A percentile compares a stretch with the other conserved stretches of the same genome.
Conservation (phyloP, 2,113 vertebrate species). For the Menidia beryllina region DNA sequence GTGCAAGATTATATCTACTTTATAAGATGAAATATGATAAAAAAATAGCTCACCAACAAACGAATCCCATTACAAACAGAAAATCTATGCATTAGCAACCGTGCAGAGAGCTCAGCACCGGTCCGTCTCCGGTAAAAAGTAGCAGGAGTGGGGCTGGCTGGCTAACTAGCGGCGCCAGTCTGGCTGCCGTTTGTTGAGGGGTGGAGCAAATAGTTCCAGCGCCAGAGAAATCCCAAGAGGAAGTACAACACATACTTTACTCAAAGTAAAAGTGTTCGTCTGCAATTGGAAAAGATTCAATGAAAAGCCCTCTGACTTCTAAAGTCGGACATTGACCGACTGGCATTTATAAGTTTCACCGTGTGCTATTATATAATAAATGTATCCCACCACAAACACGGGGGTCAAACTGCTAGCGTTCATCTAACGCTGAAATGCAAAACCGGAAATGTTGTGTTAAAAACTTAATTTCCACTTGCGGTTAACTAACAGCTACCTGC, state of each 20-base stretch:
- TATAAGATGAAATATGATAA: background rate
- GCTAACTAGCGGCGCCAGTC: conserved; percentile 61
- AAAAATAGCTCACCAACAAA: conserved; percentile 6
- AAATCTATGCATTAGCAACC: rapidly evolving
- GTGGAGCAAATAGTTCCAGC: conserved; percentile 18
- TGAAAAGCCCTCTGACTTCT: no score
- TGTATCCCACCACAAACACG: background rate
- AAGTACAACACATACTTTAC: background rate
- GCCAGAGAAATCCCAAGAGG: background rate
- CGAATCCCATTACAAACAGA: background rate
- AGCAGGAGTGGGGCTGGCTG: background rate
- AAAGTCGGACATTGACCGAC: background rate
- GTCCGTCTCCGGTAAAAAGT: background rate
- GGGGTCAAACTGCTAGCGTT: background rate
- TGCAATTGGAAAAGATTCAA: background rate
- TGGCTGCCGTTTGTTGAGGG: conserved; percentile 36
- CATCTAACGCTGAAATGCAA: conserved; percentile 29
- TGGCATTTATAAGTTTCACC: background rate
- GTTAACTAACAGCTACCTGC: conserved; percentile 27
- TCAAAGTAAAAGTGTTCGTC: conserved; percentile 27
- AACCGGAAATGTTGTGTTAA: background rate
- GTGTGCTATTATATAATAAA: background rate
- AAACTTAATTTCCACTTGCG: background rate
- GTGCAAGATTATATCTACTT: background rate
- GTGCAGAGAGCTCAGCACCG: background rate